Conservation (phyloP, 2,888 invertebrate genomes). For the Frankliniella fusca region DNA sequence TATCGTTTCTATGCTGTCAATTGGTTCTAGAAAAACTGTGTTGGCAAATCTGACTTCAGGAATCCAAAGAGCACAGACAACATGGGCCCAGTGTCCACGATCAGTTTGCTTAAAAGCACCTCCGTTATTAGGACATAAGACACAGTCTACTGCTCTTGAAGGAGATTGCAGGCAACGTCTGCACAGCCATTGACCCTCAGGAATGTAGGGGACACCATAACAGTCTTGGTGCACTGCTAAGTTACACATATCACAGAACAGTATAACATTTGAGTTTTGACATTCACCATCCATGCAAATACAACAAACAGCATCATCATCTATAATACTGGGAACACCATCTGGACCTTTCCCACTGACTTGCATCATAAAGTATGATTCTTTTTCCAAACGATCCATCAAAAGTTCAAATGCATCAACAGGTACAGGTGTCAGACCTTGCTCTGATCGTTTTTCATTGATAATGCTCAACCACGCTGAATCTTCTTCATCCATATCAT, state of each 20-base stretch:
- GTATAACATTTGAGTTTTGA: slow-evolving; percentile 95
- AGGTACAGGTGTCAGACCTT: slow-evolving; percentile 69
- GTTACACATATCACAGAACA: slow-evolving; percentile 99
- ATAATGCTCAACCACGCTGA: slow-evolving; percentile 87
- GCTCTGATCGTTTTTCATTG: slow-evolving; percentile 74
- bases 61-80: slow-evolving; percentile 98
- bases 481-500: slow-evolving; percentile 98
- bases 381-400: slow-evolving; percentile 97
- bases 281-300: slow-evolving; percentile 99
- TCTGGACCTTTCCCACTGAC: slow-evolving; percentile 50
- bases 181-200: slow-evolving; percentile 97
- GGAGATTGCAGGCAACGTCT: slow-evolving; percentile 94
- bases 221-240: slow-evolving; percentile 98
- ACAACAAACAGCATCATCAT: slow-evolving; percentile 97
- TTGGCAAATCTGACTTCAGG: slow-evolving; percentile 98
- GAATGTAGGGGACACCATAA: slow-evolving; percentile 96
- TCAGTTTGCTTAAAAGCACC: slow-evolving; percentile 99
- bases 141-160: slow-evolving; percentile 91
- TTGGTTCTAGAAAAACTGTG: slow-evolving; percentile 93
- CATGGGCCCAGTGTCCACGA: slow-evolving; percentile 94
- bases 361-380: slow-evolving; percentile 74
- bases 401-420: slow-evolving; percentile 89
- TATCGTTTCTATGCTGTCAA: slow-evolving; percentile 94
- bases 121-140: slow-evolving; percentile 95
- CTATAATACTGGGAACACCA: slow-evolving; percentile 67